phyloP scores from a whole-genome alignment of 2,797 vertebrate species.

The Spatula versicolor region DNA sequence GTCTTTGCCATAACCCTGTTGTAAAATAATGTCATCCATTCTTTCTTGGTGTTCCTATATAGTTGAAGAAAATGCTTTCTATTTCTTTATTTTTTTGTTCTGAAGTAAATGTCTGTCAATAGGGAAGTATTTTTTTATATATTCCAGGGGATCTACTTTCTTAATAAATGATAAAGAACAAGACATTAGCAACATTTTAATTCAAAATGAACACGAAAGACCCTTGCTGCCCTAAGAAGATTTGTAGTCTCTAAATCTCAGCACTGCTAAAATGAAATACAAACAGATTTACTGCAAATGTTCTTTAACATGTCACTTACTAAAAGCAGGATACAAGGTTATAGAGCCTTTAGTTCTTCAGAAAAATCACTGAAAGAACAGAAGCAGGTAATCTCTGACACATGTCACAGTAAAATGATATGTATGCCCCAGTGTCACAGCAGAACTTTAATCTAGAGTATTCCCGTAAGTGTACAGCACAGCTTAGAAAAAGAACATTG shows the following conservation, averaged over 20 bases:
- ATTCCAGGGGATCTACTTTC: neutral
- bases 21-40: neutral
- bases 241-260: neutral
- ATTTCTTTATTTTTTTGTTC: neutral
- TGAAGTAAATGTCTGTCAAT: neutral
- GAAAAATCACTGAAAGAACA: slow-evolving; percentile 37
- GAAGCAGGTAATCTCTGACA: slow-evolving; percentile 49
- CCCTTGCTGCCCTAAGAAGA: neutral
- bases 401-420: slow-evolving; percentile 24
- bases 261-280: neutral
- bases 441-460: neutral
- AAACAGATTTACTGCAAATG: neutral
- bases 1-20: neutral
- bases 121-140: neutral
- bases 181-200: neutral
- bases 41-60: neutral
- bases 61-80: neutral
- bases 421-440: slow-evolving; percentile 1
- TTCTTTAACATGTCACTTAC: neutral
- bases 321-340: slow-evolving; percentile 33
- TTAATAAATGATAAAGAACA: neutral
- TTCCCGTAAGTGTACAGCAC: neutral
- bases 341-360: slow-evolving; percentile 5
- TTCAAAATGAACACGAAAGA: neutral
- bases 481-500: neutral